phyloP scores from a whole-genome alignment of 2,797 vertebrate species.

The Hippopotamyrus pictus region DNA sequence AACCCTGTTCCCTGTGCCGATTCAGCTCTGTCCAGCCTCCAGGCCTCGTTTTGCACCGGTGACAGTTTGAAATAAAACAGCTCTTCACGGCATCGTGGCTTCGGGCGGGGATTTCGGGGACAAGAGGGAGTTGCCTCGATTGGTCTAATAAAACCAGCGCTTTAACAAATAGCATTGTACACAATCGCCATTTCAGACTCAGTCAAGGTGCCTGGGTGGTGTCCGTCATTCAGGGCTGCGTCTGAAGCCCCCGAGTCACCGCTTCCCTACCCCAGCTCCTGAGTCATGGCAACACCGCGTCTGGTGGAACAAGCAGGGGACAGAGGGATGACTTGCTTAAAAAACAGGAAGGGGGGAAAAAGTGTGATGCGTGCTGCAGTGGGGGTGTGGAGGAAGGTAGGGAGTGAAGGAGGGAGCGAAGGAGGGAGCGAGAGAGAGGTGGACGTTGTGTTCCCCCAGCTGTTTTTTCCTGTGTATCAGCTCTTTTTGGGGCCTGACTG shows the following conservation, averaged over 20 bases:
- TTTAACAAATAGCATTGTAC: background rate
- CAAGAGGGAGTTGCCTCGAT: background rate
- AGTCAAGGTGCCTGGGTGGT: background rate
- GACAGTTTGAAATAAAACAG: slow-evolving; percentile 19
- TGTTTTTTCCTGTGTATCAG: slow-evolving; percentile 58
- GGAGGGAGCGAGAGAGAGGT: slow-evolving; percentile 4
- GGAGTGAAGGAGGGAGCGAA: background rate
- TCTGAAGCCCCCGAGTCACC: background rate
- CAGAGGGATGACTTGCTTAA: background rate
- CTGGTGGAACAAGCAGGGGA: background rate
- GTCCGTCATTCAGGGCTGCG: background rate
- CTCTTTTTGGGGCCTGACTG: slow-evolving; percentile 57
- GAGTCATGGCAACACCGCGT: background rate
- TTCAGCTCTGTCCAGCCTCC: slow-evolving; percentile 1
- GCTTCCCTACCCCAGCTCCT: background rate
- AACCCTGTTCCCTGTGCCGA: background rate
- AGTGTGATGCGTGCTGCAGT: background rate
- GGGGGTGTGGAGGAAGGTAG: background rate
- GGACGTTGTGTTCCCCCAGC: background rate
- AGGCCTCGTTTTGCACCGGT: slow-evolving; percentile 7
- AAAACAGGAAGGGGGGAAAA: background rate
- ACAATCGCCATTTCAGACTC: background rate
- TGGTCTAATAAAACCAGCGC: background rate
- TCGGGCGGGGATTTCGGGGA: background rate
- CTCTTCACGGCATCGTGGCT: background rate